A percentile compares a stretch with the other conserved stretches of the same genome.
phyloP scores from a whole-genome alignment of 2,888 invertebrate genomes.

The Epinotia bilunana region DNA sequence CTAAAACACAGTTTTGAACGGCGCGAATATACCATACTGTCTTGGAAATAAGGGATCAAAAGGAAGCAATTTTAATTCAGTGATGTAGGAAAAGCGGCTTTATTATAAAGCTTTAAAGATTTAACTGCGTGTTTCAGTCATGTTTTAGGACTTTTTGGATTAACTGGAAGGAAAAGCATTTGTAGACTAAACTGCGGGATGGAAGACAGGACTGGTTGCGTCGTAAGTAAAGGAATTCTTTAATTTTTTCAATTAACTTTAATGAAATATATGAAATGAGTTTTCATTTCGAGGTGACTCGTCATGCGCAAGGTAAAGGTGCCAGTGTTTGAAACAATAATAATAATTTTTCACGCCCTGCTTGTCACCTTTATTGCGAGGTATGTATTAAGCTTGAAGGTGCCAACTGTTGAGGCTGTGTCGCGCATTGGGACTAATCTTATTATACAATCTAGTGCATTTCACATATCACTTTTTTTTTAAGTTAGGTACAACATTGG shows the following conservation, averaged over 20 bases:
- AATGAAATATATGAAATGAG: slow-evolving; percentile 64
- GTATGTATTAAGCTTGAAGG: no score
- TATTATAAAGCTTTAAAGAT: slow-evolving; percentile 45
- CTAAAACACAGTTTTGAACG: slow-evolving; percentile 52
- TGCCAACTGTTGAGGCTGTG: no score
- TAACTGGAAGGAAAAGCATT: slow-evolving; percentile 58
- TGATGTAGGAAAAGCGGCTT: slow-evolving; percentile 48
- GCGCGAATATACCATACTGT: slow-evolving; percentile 48
- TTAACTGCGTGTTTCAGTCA: slow-evolving; percentile 45
- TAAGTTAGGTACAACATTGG: no score
- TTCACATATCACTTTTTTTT: no score
- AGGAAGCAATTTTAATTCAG: slow-evolving; percentile 54
- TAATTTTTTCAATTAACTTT: slow-evolving; percentile 76
- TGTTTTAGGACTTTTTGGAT: slow-evolving; percentile 46
- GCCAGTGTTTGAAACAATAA: no score
- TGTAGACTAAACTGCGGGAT: slow-evolving; percentile 73
- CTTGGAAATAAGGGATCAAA: slow-evolving; percentile 48
- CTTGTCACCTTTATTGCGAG: no score
- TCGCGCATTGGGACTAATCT: no score
- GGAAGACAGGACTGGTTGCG: slow-evolving; percentile 68
- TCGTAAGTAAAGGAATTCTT: slow-evolving; percentile 74
- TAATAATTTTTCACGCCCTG: no score
- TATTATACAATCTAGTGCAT: no score
- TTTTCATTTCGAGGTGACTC: slow-evolving; percentile 1
- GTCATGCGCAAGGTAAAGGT: neutral